Base-by-base conservation (phyloP, 1,140 invertebrate species). In the Achatina immaculata region DNA sequence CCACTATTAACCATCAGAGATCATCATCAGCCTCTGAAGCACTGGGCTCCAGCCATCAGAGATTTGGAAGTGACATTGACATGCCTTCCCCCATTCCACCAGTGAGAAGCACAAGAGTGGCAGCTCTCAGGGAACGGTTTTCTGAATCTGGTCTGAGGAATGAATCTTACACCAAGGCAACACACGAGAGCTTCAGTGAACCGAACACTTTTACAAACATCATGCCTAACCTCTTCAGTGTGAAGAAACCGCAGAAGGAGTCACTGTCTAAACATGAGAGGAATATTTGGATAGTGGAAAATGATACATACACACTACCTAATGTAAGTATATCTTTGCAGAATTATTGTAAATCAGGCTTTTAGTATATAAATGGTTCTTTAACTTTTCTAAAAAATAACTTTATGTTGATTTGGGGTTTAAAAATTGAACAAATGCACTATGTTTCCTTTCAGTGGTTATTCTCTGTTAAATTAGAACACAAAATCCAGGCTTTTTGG, bases 161-260 rank as follows among this genome's bases (percentile, higher is more conserved):
- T 62, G 82, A 83, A 36, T 83, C 82, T 40, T 83, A 89, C 77
- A 87, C 83, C 31, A 81, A 82, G 42, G 88, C 88, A 28, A 86
- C 86, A 14, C 83, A 86, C 81, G 88, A 89, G 48, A 88, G 87
- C 81, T 83, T 88, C 45, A 83, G 83, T 34, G 83, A 86, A 36
- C 51, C 31, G 0, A 45, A 51, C 11, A 68, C 78, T n/a, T 82
- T 77, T 34, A 80, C 34, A 40, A 40, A 75, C 31, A 48, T 45
- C 42, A 68, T 71, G 24, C 74, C 78, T 34, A 74, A 73, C 24
- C 42, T 66, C 0, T 45, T 55, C 31, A 65, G 45, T 3, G 36
- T 9, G 16, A 42, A 40, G 7, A 38, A 21, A 21, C 42, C 69
- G 28, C n/a, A 31, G 19, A 74, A 9, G 31, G 31, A 74, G 21